phyloP scores from a whole-genome alignment of 1,140 invertebrate genomes.

The Leguminivora glycinivorella region DNA sequence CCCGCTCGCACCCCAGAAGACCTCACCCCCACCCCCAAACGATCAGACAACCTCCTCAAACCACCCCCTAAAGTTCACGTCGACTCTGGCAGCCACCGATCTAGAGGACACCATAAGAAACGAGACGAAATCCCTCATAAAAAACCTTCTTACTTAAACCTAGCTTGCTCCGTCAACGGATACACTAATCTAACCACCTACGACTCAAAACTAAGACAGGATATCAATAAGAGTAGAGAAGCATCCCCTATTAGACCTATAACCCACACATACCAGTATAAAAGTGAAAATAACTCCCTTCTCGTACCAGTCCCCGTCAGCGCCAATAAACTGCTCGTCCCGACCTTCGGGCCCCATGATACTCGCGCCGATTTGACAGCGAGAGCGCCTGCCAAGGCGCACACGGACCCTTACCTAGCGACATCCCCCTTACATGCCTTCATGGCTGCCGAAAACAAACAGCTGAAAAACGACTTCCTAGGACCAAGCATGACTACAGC shows the following conservation, averaged over 20 bases:
- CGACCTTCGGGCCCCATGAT: constrained; percentile 72
- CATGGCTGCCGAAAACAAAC: constrained; percentile 74
- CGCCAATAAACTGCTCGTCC: constrained; percentile 71
- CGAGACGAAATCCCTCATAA: constrained; percentile 65
- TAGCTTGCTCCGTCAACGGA: constrained; percentile 94
- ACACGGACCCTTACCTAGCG: constrained; percentile 67
- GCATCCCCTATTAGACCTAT: constrained; percentile 83
- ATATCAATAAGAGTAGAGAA: constrained; percentile 83
- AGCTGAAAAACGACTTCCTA: constrained; percentile 71
- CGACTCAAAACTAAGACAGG: constrained; percentile 87
- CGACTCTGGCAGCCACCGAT: constrained; percentile 63
- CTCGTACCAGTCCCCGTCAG: constrained; percentile 77
- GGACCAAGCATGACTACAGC: constrained; percentile 69
- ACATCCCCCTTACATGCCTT: constrained; percentile 63
- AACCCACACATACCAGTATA: constrained; percentile 79
- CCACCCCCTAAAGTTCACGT: constrained; percentile 67
- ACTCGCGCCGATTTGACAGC: constrained; percentile 69
- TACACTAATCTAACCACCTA: constrained; percentile 92
- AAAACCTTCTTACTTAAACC: constrained; percentile 89
- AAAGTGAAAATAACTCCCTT: constrained; percentile 79
- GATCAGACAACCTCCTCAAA: constrained; percentile 64
- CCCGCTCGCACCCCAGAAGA: constrained; percentile 55
- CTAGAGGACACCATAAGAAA: constrained; percentile 63
- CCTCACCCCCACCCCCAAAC: constrained; percentile 57
- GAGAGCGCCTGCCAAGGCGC: constrained; percentile 75